phyloP scores from a whole-genome alignment of 2,888 invertebrate species.

The Ernsta delagoae region DNA sequence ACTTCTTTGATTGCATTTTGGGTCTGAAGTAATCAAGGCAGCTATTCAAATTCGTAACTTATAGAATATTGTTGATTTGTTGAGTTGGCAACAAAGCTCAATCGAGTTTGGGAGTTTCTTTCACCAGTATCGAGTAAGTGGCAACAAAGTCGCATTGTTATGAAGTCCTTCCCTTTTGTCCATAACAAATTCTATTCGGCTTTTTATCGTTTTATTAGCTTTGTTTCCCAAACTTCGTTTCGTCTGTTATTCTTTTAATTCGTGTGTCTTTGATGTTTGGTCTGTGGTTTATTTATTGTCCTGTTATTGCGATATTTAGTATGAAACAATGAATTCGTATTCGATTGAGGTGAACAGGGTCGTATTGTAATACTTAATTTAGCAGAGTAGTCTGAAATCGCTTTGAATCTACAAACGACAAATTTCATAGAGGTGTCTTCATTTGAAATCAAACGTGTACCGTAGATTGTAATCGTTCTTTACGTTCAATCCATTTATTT shows the following conservation, averaged over 20 bases:
- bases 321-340: slow-evolving; percentile 11
- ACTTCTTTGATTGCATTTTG: not conserved
- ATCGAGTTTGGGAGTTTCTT: slow-evolving; percentile 30
- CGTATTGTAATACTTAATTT: not conserved
- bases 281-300: slow-evolving; percentile 34
- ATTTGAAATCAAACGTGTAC: not conserved
- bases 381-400: not conserved
- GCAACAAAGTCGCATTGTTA: slow-evolving; percentile 62
- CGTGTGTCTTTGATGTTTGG: slow-evolving; percentile 64
- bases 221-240: slow-evolving; percentile 67
- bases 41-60: slow-evolving; percentile 5
- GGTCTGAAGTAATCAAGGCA: not conserved
- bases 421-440: not conserved
- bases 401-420: not conserved
- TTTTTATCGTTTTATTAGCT: slow-evolving; percentile 70
- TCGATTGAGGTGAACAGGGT: slow-evolving; percentile 3
- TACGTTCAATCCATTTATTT: not conserved
- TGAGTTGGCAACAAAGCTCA: slow-evolving; percentile 22
- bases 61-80: slow-evolving; percentile 26
- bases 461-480: not conserved
- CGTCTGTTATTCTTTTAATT: slow-evolving; percentile 59
- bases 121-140: slow-evolving; percentile 19
- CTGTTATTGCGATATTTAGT: slow-evolving; percentile 26
- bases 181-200: slow-evolving; percentile 68
- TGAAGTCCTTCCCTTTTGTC: slow-evolving; percentile 59